A percentile compares a stretch with the other conserved stretches of the same genome.
These are phyloP conservation scores for Alitta virens DNA, from an alignment of 2,888 invertebrate genomes.

Conservation along the genomic window DNA sequence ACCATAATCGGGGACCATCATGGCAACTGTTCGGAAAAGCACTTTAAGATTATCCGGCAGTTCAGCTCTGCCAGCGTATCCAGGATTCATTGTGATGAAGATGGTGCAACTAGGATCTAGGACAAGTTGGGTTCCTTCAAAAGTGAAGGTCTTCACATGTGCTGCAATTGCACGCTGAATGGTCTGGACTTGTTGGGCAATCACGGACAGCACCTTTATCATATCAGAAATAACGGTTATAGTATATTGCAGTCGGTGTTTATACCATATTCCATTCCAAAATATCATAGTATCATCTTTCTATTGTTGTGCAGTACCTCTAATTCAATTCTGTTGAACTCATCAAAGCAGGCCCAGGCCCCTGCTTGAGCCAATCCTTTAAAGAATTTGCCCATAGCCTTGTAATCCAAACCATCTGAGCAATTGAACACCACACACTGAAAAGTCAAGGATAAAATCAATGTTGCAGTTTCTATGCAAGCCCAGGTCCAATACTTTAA, in stretches of 20 bases:
- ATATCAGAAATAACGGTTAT: background rate
- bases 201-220: slow-evolving; percentile 54
- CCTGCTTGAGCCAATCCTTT: slow-evolving; percentile 57
- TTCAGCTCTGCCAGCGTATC: slow-evolving; percentile 55
- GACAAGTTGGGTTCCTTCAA: slow-evolving; percentile 54
- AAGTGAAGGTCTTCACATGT: slow-evolving; percentile 48
- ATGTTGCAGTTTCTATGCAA: background rate
- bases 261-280: background rate
- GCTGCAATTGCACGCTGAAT: slow-evolving; percentile 56
- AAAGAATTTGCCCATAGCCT: slow-evolving; percentile 58
- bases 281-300: no score
- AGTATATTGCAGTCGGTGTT: background rate
- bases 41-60: slow-evolving; percentile 58
- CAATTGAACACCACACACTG: slow-evolving; percentile 58
- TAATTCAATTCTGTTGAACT: slow-evolving; percentile 57
- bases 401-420: slow-evolving; percentile 56
- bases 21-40: slow-evolving; percentile 56
- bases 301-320: no score
- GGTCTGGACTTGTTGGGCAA: slow-evolving; percentile 57
- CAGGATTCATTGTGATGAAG: slow-evolving; percentile 58
- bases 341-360: slow-evolving; percentile 58
- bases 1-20: slow-evolving; percentile 58
- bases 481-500: no score
- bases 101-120: slow-evolving; percentile 56
- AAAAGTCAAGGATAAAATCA: slow-evolving; percentile 15